Base-by-base conservation (phyloP, 2,797 vertebrate genomes). In the Orestias chungarensis region DNA sequence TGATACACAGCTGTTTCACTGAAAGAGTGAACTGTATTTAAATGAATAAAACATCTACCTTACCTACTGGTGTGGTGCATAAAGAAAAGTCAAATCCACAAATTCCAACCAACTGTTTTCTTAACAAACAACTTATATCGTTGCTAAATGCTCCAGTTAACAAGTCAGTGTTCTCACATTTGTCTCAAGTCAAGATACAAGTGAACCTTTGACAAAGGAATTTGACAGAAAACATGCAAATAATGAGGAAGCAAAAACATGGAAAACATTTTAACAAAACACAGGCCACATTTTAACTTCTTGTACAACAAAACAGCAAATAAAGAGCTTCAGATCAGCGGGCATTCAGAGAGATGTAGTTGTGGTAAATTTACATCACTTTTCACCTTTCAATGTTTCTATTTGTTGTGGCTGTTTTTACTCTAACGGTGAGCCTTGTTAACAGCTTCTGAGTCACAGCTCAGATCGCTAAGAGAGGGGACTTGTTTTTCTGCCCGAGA, bases 401-500 rank as follows among this genome's bases (percentile, higher is more conserved):
- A 15, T 11, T 4, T 17, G n/a, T 5, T 3, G 9, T 14, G 35
- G 27, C 12, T 61, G 55, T 38, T 8, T 62, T 6, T 17, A 44
- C 54, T 75, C 27, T 40, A 76, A 18, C 25, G 12, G 25, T n/a
- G 10, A 6, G 40, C 68, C 12, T 59, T 61, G 38, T 73, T 64
- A 47, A 76, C 35, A 75, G 70, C 68, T 79, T 67, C 43, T 35
- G n/a, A 73, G 43, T 81, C 17, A 62, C 43, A 66, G 29, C 35
- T 49, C 65, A 59, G 76, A 50, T 68, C 12, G 38, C 35, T 62
- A 43, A 75, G 80, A 66, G 23, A 75, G 46, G 18, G 50, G 29
- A 62, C 64, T 55, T 82, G 76, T 86, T 82, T 85, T 81, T 15
- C 74, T 81, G 68, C 33, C 44, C n/a, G 42, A 82, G 81, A 82